A percentile compares a stretch with the other conserved stretches of the same genome.
Evolutionary conservation across 2,113 vertebrate species (phyloP).

Genomic region (Mesocricetus auratus): DNA sequence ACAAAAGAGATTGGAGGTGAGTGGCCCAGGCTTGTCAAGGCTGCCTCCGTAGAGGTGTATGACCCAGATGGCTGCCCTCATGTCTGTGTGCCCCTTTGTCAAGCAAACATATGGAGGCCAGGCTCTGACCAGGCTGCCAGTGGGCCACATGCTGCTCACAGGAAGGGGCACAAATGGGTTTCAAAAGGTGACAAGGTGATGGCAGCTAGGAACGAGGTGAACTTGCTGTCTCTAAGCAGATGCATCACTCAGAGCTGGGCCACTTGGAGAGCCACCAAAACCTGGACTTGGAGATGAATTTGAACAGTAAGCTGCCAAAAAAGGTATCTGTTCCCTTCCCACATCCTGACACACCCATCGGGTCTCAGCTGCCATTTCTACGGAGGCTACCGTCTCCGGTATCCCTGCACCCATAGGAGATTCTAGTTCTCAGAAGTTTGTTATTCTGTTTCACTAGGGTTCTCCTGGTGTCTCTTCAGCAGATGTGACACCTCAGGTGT

Average conservation of each 20-base stretch:
- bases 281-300: background rate
- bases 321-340: background rate
- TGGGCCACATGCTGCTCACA: background rate
- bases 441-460: background rate
- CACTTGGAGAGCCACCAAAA: background rate
- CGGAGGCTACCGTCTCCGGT: background rate
- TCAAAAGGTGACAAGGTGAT: background rate
- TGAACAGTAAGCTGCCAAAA: background rate
- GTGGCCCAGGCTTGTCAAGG: background rate
- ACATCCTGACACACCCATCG: background rate
- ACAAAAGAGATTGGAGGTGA: background rate
- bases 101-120: background rate
- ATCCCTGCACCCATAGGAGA: background rate
- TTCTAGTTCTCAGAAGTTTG: background rate
- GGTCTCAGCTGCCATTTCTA: background rate
- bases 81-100: background rate
- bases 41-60: too few species aligned
- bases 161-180: fast-evolving
- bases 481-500: background rate
- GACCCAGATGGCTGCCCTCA: background rate
- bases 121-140: background rate
- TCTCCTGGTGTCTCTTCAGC: background rate
- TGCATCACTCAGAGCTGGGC: background rate
- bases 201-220: background rate
- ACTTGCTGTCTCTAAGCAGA: background rate